phyloP scores from a whole-genome alignment of 2,888 invertebrate species.

The Xestia xanthographa region DNA sequence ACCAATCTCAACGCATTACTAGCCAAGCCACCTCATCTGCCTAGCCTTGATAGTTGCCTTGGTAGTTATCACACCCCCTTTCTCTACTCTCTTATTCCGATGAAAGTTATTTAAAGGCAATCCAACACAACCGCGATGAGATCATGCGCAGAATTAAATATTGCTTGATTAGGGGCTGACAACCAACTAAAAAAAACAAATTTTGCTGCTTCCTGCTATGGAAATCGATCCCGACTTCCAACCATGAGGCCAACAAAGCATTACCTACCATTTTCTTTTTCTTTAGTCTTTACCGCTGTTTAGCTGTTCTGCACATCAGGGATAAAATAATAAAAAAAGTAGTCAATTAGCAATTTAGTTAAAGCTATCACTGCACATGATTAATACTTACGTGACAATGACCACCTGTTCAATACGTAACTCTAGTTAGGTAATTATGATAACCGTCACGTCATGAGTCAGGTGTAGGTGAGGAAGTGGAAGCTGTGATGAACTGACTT shows the following conservation, averaged over 20 bases:
- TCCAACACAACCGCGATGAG: not conserved
- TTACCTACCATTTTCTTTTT: not conserved
- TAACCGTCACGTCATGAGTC: not conserved
- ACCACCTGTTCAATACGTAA: constrained; percentile 1
- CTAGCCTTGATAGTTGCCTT: too few species aligned
- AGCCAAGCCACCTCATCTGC: not conserved
- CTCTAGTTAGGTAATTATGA: not conserved
- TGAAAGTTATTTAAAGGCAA: not conserved
- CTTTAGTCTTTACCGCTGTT: too few species aligned
- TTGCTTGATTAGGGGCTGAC: not conserved
- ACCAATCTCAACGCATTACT: not conserved
- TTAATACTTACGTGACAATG: not conserved
- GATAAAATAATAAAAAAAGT: not conserved
- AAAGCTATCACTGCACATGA: not conserved
- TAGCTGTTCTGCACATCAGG: not conserved
- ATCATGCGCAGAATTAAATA: not conserved
- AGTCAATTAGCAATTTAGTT: not conserved
- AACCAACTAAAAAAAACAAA: not conserved
- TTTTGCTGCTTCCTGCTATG: not conserved
- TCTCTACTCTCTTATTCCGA: too few species aligned
- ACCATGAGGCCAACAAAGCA: not conserved
- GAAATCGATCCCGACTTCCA: not conserved
- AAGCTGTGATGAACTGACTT: not conserved
- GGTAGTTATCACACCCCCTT: too few species aligned
- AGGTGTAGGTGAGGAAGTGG: not conserved